These are phyloP conservation scores for Chloroceryle amazona DNA, from an alignment of 2,797 vertebrate species.

Conservation along the genomic window DNA sequence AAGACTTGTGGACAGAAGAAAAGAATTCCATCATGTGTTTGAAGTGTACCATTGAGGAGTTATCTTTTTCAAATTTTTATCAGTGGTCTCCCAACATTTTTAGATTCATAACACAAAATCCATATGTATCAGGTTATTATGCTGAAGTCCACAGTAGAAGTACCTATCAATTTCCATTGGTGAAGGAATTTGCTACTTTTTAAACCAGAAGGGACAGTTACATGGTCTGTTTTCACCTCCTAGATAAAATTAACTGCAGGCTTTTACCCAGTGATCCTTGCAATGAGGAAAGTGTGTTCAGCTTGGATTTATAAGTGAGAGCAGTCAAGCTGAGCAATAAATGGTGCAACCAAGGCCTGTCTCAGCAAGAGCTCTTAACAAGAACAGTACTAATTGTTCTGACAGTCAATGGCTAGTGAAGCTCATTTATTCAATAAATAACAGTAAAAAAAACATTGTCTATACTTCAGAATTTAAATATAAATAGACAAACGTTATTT, in stretches of 20 bases:
- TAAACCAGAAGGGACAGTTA: neutral
- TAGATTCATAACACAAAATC: neutral
- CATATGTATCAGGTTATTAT: neutral
- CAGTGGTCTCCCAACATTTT: neutral
- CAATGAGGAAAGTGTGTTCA: fast-evolving
- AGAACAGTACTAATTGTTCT: neutral
- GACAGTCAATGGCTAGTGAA: neutral
- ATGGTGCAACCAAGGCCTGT: neutral
- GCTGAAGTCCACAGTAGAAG: neutral
- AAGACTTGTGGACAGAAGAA: neutral
- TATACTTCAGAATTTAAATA: neutral
- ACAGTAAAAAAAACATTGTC: neutral
- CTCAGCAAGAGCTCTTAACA: slow-evolving; percentile 6
- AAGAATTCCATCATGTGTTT: neutral
- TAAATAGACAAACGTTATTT: neutral
- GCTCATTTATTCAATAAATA: neutral
- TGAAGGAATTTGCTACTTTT: neutral
- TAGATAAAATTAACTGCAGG: neutral
- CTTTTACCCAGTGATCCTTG: neutral
- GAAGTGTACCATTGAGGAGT: neutral
- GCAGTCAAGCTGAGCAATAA: neutral
- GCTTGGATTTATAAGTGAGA: neutral
- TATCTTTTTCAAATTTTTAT: neutral
- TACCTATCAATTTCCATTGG: neutral
- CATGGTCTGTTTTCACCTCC: neutral